Conservation (phyloP, 1,140 invertebrate species). For the Drosophila elegans region DNA sequence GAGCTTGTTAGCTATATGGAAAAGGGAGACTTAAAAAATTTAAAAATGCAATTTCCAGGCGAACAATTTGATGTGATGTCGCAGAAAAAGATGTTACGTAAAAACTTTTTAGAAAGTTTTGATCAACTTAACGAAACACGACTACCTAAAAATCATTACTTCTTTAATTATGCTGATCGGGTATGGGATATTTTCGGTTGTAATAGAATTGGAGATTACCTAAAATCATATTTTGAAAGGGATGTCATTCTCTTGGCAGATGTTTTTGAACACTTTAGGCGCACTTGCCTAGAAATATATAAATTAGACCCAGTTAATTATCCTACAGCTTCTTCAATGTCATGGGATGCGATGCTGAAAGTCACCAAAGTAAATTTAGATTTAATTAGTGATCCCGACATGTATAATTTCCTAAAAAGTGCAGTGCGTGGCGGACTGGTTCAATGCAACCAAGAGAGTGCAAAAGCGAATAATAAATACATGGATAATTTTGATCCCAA, state of each 20-base stretch:
- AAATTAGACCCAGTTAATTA: slow-evolving; percentile 15
- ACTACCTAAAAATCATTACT: neutral
- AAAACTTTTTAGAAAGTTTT: slow-evolving; percentile 2
- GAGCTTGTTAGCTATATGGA: neutral
- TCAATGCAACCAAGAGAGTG: slow-evolving; percentile 4
- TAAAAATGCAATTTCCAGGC: neutral
- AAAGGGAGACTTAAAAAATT: neutral
- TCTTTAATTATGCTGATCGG: neutral
- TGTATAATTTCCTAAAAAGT: neutral
- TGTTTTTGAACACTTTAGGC: slow-evolving; percentile 14
- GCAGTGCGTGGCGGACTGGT: neutral
- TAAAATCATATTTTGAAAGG: slow-evolving; percentile 18
- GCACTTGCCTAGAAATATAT: neutral
- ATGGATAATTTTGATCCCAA: neutral
- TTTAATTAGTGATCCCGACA: slow-evolving; percentile 18
- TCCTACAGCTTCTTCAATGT: slow-evolving; percentile 1
- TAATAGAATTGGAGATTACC: neutral
- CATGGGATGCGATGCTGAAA: slow-evolving; percentile 16
- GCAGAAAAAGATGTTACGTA: neutral
- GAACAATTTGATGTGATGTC: neutral
- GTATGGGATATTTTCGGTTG: slow-evolving; percentile 9
- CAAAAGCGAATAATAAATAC: slow-evolving; percentile 6
- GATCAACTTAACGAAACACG: neutral
- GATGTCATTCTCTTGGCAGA: slow-evolving; percentile 8
- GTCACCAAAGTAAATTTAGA: neutral